Percentiles rank a stretch among this genome's conserved stretches.
These are phyloP conservation scores for Xanthorhoe designata DNA, from an alignment of 2,888 invertebrate species.

Conservation along the genomic window DNA sequence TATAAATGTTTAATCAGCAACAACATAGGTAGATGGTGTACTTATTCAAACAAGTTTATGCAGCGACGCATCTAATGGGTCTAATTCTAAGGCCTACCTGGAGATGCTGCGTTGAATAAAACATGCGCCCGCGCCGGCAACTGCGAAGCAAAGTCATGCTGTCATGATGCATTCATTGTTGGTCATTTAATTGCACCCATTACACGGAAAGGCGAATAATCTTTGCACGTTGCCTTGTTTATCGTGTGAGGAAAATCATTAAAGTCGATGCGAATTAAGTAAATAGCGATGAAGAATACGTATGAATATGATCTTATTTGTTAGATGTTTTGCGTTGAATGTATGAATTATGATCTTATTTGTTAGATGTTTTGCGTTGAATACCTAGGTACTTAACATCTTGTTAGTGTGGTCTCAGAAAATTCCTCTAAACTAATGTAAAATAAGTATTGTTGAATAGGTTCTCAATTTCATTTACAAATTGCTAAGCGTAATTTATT, in stretches of 20 bases:
- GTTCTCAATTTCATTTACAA: too few species aligned
- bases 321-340: not conserved
- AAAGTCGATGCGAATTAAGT: conserved; percentile 13
- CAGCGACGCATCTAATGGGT: conserved; percentile 6
- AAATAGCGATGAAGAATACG: conserved; percentile 4
- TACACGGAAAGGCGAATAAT: conserved; percentile 44
- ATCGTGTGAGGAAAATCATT: conserved; percentile 30
- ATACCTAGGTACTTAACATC: too few species aligned
- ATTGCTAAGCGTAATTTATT: too few species aligned
- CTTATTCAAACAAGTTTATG: conserved; percentile 7
- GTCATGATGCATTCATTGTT: conserved; percentile 53
- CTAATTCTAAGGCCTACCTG: conserved; percentile 34
- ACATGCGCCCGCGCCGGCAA: conserved; percentile 36
- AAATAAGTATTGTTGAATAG: too few species aligned
- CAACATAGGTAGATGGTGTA: not conserved
- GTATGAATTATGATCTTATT: too few species aligned
- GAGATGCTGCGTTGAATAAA: conserved; percentile 56
- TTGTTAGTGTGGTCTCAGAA: too few species aligned
- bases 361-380: too few species aligned
- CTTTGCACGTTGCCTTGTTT: conserved; percentile 34
- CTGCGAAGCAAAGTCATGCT: conserved; percentile 18
- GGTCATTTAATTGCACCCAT: conserved; percentile 56
- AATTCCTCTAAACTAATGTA: too few species aligned
- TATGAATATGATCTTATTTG: conserved; percentile 12
- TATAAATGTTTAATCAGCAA: conserved; percentile 3